Base-by-base conservation (phyloP, 2,888 invertebrate genomes). In the Epinotia nisella region DNA sequence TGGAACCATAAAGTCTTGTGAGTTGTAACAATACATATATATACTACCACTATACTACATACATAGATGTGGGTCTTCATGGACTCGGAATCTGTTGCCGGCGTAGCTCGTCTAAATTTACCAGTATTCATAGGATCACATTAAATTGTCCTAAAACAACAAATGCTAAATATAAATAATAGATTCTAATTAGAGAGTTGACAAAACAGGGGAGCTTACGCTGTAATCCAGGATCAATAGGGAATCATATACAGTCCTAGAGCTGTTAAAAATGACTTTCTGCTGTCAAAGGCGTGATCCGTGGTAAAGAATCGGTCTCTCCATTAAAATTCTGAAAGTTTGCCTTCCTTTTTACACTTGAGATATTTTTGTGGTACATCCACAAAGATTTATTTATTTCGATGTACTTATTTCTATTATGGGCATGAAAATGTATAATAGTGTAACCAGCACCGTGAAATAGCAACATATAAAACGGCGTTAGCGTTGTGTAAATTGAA, bases 1-100 rank as follows among this genome's bases (percentile, higher is more conserved):
- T 62, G 21, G 49, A 49, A 62, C 62, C 62, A 62, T 62, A 10
- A 62, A 62, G 62, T 29, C 45, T 10, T 24, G 17, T 29, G 29
- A 29, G 10, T 45, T 49, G 19, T 45, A 45, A 24, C 21, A 4
- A 53, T 17, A 49, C 4, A 51, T 4, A 53, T 3, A 19, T 19
- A 53, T 53, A 19, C 17, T 49, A 49, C 49, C 3, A 49, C 49
- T n/a, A 15, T 7, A 49, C 49, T 49, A 49, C n/a, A 49, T 49
- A 49, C n/a, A 49, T 15, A 45, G 45, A 13, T n/a, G 49, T n/a
- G 15, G n/a, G n/a, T n/a, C 15, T 45, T n/a, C 49, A 49, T n/a
- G 49, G 49, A 7, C 49, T 15, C 49, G 49, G 5, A 45, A 49
- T 0, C n/a, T n/a, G n/a, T n/a, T 49, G 5, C n/a, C 49, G 7